Evolutionary conservation across 2,797 vertebrate species (phyloP), one percentile per base, ranked within the genome.

Genomic region (Coendou prehensilis): DNA sequence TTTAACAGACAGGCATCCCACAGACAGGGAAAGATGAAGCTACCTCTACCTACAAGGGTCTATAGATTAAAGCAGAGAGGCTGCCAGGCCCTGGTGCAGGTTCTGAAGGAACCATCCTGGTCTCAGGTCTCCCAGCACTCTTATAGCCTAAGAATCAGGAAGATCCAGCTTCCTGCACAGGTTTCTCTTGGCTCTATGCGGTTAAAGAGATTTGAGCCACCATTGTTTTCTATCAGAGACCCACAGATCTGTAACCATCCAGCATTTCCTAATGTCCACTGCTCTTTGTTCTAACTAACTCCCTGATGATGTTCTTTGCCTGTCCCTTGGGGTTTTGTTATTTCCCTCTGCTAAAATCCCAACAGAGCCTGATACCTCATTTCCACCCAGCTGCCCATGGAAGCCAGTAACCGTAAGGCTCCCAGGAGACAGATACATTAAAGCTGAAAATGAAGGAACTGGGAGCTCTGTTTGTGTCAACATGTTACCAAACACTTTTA

Each of bases 171-270:
- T 93, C 78, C 83, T 81, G 26, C 56, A 54, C 1, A 78, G 33
- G 6, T 92, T 63, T 69, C 75, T 91, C 82, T 75, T 79, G 26
- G n/a, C 59, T 67, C 63, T 57, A 45, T 84, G 52, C 91, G 33
- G 33, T 2, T 64, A 47, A 54, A 20, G 69, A 57, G 54, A 87
- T 67, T 41, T 50, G 78, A 91, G 76, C 87, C 91, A 94, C 84
- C 59, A 93, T 56, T 95, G 76, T 94, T 83, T 94, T 84, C 69
- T 87, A 5, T 89, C 69, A 71, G 23, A 93, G 52, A 93, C 13
- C 22, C 59, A n/a, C 30, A 76, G n/a, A 23, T 86, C 37, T 52
- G 61, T 88, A 84, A 57, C 28, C 33, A 91, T 5, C 67, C 79
- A 80, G 69, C 7, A 63, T 71, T 67, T 59, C 33, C 75, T 75